Conservation (phyloP, 2,113 vertebrate genomes). For the Leptocoma aspasia region DNA sequence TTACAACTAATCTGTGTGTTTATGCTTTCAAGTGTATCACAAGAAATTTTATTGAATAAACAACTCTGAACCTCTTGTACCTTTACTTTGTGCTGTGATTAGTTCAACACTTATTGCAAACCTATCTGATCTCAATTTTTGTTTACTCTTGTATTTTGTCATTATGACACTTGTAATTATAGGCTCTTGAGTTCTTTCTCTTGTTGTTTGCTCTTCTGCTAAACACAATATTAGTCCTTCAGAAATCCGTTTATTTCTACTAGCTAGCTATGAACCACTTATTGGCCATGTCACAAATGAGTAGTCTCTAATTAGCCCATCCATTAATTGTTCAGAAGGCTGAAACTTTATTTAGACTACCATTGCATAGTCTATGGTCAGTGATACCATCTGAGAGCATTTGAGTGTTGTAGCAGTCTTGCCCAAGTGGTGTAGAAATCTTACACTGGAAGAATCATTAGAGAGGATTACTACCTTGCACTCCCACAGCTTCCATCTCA, state of each 20-base stretch:
- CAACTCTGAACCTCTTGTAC: background rate
- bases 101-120: background rate
- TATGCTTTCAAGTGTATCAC: background rate
- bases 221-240: slow-evolving; percentile 11
- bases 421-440: background rate
- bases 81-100: background rate
- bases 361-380: background rate
- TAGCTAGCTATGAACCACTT: background rate
- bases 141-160: slow-evolving; percentile 37
- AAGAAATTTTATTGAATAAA: slow-evolving; percentile 4
- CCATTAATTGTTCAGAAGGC: background rate
- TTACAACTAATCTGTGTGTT: background rate
- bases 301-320: background rate
- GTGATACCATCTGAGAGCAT: background rate
- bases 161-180: slow-evolving; percentile 32
- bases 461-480: background rate
- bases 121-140: slow-evolving; percentile 25
- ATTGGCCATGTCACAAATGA: background rate
- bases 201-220: slow-evolving; percentile 6
- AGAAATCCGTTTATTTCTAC: slow-evolving; percentile 1
- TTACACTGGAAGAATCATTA: background rate
- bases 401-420: background rate
- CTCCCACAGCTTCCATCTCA: background rate
- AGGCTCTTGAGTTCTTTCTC: background rate
- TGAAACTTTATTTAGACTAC: background rate